Evolutionary conservation across 2,888 invertebrate genomes (phyloP), one percentile per base, ranked within the genome.

Genomic region (Blera fallax): DNA sequence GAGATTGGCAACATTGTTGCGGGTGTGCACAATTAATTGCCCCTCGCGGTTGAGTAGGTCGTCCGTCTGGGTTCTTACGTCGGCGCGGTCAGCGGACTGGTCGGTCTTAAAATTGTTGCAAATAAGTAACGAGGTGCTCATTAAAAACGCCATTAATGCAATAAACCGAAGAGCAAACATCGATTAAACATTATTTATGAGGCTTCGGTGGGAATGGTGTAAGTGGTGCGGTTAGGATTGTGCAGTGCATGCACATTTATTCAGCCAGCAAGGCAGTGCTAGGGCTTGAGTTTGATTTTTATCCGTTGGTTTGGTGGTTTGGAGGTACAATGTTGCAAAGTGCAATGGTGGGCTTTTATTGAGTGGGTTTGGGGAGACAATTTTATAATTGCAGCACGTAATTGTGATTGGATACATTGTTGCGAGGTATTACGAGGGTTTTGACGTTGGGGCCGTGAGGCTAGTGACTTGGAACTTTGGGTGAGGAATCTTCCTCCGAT

Each of bases 121-220:
- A 91, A 90, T 90, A 89, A 83, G 87, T 85, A 89, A 88, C 88
- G 88, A 89, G 89, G 89, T 88, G 90, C 91, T 91, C 91, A 91
- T 91, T 91, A 91, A 91, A 91, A 91, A 90, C 90, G 90, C 92
- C 91, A 91, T 91, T 91, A 91, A 90, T 90, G 91, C 90, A 91
- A 91, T 91, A 91, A 91, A 91, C 90, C 91, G 91, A 90, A 91
- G 90, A 91, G 91, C 91, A 91, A 91, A 91, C 91, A 91, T 91
- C 91, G 91, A 91, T 91, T 91, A 91, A 91, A 91, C 91, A 91
- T 91, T 91, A 91, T 91, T 91, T 91, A 91, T 91, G 91, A 90
- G 91, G 91, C 91, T 91, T 91, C 91, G 89, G 88, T 88, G 88
- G 88, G 88, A 90, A 88, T 89, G 89, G 43, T 27, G 45, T 34